Conservation (phyloP, 2,888 invertebrate species). For the Leucoma salicis region DNA sequence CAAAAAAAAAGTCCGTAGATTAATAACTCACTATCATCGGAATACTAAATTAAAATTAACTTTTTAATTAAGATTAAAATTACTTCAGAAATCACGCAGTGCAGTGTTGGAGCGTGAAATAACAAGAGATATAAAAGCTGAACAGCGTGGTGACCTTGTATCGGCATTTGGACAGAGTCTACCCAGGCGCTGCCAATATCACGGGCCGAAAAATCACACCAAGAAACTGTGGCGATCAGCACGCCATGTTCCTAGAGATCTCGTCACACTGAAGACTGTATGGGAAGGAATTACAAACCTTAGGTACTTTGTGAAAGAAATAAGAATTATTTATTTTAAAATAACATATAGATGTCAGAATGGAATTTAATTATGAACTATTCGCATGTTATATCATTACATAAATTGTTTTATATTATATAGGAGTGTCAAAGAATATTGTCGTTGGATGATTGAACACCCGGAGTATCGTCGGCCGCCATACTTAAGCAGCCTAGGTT, state of each 20-base stretch:
- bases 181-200: constrained; percentile 65
- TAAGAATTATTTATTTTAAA: too few relatives aligned
- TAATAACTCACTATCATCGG: too few relatives aligned
- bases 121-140: constrained; percentile 71
- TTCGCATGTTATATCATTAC: not conserved
- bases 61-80: too few relatives aligned
- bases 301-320: constrained; percentile 46
- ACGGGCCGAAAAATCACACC: constrained; percentile 76
- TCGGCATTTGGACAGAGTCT: constrained; percentile 77
- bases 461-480: constrained; percentile 78
- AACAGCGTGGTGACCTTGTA: constrained; percentile 50
- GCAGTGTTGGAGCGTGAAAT: constrained; percentile 67
- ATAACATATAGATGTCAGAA: too few relatives aligned
- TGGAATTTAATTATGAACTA: not conserved
- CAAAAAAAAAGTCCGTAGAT: too few relatives aligned
- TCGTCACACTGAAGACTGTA: constrained; percentile 83
- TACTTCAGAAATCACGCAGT: constrained; percentile 50
- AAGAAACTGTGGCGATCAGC: constrained; percentile 80
- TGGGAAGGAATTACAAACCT: constrained; percentile 85
- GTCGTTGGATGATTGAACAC: constrained; percentile 80
- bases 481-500: constrained; percentile 77
- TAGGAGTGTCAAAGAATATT: constrained; percentile 83
- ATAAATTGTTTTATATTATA: constrained; percentile 8
- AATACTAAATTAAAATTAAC: too few relatives aligned
- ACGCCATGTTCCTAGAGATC: constrained; percentile 78